Percentiles rank a stretch among this genome's conserved stretches.
Conservation (phyloP, 2,797 vertebrate species). For the Clarias platycephalus region DNA sequence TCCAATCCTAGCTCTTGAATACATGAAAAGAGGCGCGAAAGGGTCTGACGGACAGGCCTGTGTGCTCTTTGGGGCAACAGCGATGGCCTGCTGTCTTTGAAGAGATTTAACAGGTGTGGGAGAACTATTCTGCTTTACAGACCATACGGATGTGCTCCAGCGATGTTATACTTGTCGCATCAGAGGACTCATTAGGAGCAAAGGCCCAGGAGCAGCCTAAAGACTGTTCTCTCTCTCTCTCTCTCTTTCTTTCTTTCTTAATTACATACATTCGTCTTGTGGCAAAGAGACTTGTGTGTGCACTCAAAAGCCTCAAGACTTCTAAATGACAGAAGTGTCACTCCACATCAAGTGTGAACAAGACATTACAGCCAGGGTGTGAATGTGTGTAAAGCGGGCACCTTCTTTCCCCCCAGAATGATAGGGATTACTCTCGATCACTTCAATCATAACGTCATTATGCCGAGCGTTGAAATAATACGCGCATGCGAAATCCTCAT, state of each 20-base stretch:
- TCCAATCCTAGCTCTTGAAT: conserved; percentile 26
- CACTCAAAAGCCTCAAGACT: neutral
- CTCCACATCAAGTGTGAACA: conserved; percentile 41
- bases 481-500: neutral
- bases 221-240: conserved; percentile 16
- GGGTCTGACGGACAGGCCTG: conserved; percentile 43
- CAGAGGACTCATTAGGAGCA: conserved; percentile 41
- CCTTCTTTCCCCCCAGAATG: neutral
- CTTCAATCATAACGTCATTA: conserved; percentile 11
- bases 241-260: no score
- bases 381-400: conserved; percentile 1
- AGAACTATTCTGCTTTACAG: conserved; percentile 30
- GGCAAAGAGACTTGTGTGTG: conserved; percentile 21
- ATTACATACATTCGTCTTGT: conserved; percentile 46
- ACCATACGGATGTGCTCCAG: conserved; percentile 34
- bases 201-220: conserved; percentile 12
- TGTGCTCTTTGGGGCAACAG: conserved; percentile 39
- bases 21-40: conserved; percentile 32
- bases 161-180: conserved; percentile 25
- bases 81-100: conserved; percentile 43
- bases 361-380: conserved; percentile 30
- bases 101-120: conserved; percentile 57
- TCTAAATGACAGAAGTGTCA: conserved; percentile 32
- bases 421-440: conserved; percentile 7
- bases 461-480: conserved; percentile 3